Conservation (phyloP, 2,797 vertebrate species). For the Trematomus bernacchii region DNA sequence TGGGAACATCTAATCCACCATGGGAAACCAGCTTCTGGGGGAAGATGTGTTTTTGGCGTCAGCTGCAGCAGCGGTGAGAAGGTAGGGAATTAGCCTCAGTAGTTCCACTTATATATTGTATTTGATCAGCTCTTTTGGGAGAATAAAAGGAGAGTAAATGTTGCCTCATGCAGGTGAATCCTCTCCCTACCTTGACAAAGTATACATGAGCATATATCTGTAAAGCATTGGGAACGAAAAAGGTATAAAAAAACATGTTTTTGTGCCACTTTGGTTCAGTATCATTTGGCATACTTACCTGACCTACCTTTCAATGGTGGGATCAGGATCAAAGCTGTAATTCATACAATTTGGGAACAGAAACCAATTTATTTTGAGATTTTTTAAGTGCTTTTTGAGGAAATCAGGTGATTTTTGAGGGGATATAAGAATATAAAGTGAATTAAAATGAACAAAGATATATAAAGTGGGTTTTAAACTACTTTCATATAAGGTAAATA, state of each 20-base stretch:
- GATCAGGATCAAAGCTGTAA: not conserved
- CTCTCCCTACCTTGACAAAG: not conserved
- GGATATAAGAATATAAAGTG: too few relatives aligned
- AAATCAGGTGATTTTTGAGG: not conserved
- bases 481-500: too few relatives aligned
- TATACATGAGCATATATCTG: not conserved
- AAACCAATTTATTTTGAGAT: not conserved
- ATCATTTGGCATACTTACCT: too few relatives aligned
- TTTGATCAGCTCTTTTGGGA: not conserved
- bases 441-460: too few relatives aligned
- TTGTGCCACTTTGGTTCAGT: not conserved
- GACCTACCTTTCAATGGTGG: too few relatives aligned
- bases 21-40: slow-evolving; percentile 98
- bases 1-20: slow-evolving; percentile 99
- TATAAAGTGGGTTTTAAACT: too few relatives aligned
- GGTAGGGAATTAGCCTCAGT: not conserved
- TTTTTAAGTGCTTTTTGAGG: not conserved
- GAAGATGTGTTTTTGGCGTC: slow-evolving; percentile 77
- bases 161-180: not conserved
- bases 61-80: slow-evolving; percentile 58
- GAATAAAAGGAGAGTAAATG: too few relatives aligned
- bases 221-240: not conserved
- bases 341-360: not conserved
- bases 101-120: not conserved
- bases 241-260: too few relatives aligned